Evolutionary conservation across 2,888 invertebrate genomes (phyloP).

Genomic region (Amiota communis): DNA sequence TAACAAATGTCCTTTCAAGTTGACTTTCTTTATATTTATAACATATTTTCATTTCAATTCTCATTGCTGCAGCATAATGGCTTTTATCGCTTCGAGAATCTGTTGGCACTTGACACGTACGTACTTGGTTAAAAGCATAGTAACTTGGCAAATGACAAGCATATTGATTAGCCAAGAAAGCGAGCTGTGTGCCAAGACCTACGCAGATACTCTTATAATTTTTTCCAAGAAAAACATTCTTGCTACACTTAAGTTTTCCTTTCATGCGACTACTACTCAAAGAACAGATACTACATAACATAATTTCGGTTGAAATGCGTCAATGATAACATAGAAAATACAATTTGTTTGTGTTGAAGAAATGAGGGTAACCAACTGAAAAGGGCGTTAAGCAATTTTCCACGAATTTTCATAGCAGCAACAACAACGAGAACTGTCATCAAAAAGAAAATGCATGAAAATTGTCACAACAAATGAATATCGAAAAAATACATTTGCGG

Average conservation of each 20-base stretch:
- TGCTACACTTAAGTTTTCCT: conserved; percentile 37
- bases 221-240: background rate
- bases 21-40: conserved; percentile 18
- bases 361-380: background rate
- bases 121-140: conserved; percentile 66
- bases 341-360: no score
- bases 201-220: background rate
- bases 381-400: conserved; percentile 19
- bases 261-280: no score
- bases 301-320: no score
- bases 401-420: background rate
- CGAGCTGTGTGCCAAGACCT: conserved; percentile 42
- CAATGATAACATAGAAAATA: no score
- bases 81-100: conserved; percentile 25
- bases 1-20: background rate
- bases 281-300: no score
- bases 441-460: conserved; percentile 21
- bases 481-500: conserved; percentile 20
- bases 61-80: conserved; percentile 26
- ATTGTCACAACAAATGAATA: conserved; percentile 27
- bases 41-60: conserved; percentile 37
- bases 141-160: conserved; percentile 60
- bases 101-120: conserved; percentile 60
- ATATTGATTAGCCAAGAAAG: conserved; percentile 60
- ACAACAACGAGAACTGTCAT: background rate